These are phyloP conservation scores for Pipistrellus pipistrellus DNA, from an alignment of 2,797 vertebrate species.

Conservation along the genomic window DNA sequence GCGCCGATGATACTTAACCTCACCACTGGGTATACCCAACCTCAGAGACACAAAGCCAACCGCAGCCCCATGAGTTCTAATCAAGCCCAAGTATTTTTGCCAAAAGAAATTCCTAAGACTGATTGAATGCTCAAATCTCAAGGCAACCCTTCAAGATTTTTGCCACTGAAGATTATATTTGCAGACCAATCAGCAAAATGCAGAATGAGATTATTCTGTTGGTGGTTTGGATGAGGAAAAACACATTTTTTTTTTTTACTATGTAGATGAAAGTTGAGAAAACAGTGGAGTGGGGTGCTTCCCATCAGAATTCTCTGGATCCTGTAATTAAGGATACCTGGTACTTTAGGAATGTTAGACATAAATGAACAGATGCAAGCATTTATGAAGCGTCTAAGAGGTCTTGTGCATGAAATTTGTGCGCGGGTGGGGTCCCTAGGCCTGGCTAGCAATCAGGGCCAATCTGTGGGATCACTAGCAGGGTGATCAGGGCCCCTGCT, in stretches of 20 bases:
- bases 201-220: slow-evolving; percentile 76
- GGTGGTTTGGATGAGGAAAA: slow-evolving; percentile 77
- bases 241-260: slow-evolving; percentile 48
- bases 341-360: slow-evolving; percentile 69
- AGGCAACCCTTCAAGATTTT: slow-evolving; percentile 70
- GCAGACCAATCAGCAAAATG: slow-evolving; percentile 77
- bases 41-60: slow-evolving; percentile 73
- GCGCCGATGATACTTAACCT: slow-evolving; percentile 65
- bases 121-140: slow-evolving; percentile 80
- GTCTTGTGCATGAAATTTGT: too few species aligned
- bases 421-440: too few species aligned
- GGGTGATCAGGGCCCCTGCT: too few species aligned
- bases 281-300: slow-evolving; percentile 64
- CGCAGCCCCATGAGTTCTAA: slow-evolving; percentile 27
- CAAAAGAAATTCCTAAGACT: slow-evolving; percentile 78
- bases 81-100: slow-evolving; percentile 69
- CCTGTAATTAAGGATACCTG: slow-evolving; percentile 75
- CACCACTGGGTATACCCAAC: slow-evolving; percentile 55
- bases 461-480: too few species aligned
- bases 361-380: slow-evolving; percentile 71
- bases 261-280: slow-evolving; percentile 68
- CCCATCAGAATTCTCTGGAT: slow-evolving; percentile 72
- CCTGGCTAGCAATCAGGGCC: too few species aligned
- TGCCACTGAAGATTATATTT: slow-evolving; percentile 73
- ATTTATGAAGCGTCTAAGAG: slow-evolving; percentile 57